phyloP scores from a whole-genome alignment of 2,888 invertebrate species.

The Microplitis manilae region DNA sequence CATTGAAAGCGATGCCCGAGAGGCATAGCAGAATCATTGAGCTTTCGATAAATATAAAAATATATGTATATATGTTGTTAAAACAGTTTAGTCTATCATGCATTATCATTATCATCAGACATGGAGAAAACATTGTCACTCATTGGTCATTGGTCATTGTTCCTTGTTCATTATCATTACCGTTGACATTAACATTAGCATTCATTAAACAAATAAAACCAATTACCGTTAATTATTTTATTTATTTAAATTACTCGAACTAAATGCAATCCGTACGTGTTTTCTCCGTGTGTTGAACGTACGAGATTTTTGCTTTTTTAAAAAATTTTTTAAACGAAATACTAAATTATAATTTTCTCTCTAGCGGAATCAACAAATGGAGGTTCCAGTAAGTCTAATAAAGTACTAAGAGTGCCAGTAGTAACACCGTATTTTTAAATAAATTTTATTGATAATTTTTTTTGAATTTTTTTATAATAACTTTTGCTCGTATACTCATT shows the following conservation, averaged over 20 bases:
- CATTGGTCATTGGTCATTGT: constrained; percentile 7
- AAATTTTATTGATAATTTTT: constrained; percentile 27
- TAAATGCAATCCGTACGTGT: background rate
- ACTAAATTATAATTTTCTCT: constrained; percentile 67
- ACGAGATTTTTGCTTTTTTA: too few relatives aligned
- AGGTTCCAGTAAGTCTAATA: constrained; percentile 77
- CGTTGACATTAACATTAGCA: constrained; percentile 38
- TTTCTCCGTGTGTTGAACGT: constrained; percentile 16
- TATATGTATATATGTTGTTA: too few relatives aligned
- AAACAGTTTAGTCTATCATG: constrained; percentile 3
- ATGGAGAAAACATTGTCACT: constrained; percentile 27
- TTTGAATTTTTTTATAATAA: constrained; percentile 32
- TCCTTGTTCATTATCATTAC: constrained; percentile 30
- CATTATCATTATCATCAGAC: constrained; percentile 20
- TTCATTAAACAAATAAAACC: constrained; percentile 9
- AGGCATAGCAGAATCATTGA: too few relatives aligned
- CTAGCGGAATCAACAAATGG: constrained; percentile 84
- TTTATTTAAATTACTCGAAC: background rate
- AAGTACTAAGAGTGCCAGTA: constrained; percentile 67
- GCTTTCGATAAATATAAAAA: too few relatives aligned
- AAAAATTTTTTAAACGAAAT: constrained; percentile 68
- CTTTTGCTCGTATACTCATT: background rate
- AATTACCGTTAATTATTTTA: background rate
- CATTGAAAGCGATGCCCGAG: background rate
- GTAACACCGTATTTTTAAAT: constrained; percentile 51